Evolutionary conservation across 2,888 invertebrate genomes (phyloP).

Genomic region (Zygothrica quintamaculata): DNA sequence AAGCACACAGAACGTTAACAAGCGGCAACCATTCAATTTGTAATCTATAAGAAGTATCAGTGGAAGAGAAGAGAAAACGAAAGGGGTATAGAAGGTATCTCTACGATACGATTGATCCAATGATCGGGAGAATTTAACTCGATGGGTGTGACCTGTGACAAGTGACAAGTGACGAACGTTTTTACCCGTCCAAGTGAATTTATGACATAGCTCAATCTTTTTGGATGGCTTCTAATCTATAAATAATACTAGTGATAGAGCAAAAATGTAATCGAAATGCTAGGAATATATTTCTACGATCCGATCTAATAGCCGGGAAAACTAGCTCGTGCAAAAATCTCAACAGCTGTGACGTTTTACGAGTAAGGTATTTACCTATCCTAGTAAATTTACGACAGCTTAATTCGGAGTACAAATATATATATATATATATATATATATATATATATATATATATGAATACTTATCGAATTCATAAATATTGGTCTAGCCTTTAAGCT

Average conservation of each 20-base stretch:
- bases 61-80: background rate
- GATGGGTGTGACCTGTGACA: constrained; percentile 9
- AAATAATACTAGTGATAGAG: no score
- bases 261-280: no score
- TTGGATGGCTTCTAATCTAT: no score
- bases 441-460: constrained; percentile 19
- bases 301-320: no score
- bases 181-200: constrained; percentile 27
- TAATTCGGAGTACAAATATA: no score
- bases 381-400: no score
- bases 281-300: no score
- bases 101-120: no score
- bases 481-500: constrained; percentile 23
- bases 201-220: constrained; percentile 24
- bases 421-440: no score
- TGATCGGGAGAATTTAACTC: background rate
- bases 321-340: no score
- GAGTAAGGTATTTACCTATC: no score
- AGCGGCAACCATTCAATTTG: constrained; percentile 33
- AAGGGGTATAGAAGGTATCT: background rate
- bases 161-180: constrained; percentile 6
- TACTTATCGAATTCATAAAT: constrained; percentile 47
- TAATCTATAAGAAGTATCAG: constrained; percentile 45
- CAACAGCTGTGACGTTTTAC: no score
- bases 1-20: constrained; percentile 45